Conservation (phyloP, 2,888 invertebrate genomes). For the Eutolmus rufibarbis region DNA sequence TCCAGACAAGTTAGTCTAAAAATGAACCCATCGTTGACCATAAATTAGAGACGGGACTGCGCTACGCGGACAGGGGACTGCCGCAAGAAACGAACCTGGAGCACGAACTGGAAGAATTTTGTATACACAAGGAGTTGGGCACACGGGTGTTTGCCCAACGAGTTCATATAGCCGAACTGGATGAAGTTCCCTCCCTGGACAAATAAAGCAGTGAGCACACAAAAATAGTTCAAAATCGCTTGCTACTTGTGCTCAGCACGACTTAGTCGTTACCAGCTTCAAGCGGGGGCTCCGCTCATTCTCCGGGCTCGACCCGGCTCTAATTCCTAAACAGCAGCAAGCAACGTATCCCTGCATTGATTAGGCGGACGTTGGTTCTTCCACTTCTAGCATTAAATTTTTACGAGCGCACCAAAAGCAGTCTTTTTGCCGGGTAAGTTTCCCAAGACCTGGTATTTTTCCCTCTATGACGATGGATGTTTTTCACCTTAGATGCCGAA, state of each 20-base stretch:
- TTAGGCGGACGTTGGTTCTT: not conserved
- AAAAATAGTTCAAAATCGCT: not conserved
- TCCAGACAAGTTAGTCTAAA: conserved; percentile 9
- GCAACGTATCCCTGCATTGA: not conserved
- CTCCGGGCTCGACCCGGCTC: not conserved
- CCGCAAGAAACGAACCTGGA: not conserved
- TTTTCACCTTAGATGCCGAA: not conserved
- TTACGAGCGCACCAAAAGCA: not conserved
- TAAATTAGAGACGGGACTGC: not conserved
- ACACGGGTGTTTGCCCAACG: not conserved
- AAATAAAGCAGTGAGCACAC: not conserved
- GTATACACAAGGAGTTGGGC: not conserved
- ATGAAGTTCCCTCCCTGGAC: not conserved
- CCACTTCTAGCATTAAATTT: not conserved
- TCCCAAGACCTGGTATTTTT: not conserved
- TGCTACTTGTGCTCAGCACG: not conserved
- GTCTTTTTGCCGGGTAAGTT: not conserved
- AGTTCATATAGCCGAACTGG: not conserved
- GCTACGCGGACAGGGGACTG: not conserved
- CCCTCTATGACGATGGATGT: not conserved
- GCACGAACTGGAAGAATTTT: not conserved
- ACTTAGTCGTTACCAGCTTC: not conserved
- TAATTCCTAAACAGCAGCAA: not conserved
- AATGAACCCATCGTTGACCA: conserved; percentile 4
- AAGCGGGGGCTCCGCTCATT: not conserved